Percentiles rank a stretch among this genome's conserved stretches.
phyloP scores from a whole-genome alignment of 2,113 vertebrate genomes.

The Anoplopoma fimbria region DNA sequence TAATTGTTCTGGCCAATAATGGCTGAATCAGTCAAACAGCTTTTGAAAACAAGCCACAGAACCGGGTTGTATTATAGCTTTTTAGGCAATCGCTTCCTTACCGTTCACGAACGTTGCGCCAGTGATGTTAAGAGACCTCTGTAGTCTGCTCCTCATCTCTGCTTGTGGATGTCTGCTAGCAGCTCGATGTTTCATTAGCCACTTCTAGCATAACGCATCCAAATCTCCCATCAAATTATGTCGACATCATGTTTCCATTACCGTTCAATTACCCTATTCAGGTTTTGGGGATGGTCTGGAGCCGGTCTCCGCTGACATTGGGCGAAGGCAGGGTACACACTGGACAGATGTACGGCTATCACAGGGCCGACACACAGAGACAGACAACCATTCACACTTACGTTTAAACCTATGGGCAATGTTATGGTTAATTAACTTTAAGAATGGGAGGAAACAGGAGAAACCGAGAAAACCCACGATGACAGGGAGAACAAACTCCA shows the following conservation, averaged over 20 bases:
- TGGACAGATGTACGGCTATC: too few relatives aligned
- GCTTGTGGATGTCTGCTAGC: background rate
- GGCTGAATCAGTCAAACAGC: background rate
- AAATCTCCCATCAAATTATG: background rate
- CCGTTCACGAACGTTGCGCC: background rate
- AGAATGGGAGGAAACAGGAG: background rate
- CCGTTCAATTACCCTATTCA: background rate
- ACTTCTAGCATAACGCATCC: background rate
- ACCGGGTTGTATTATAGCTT: background rate
- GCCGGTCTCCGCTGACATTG: too few relatives aligned
- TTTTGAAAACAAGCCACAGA: constrained; percentile 3
- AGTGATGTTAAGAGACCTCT: background rate
- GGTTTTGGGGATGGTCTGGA: background rate
- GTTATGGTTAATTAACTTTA: background rate
- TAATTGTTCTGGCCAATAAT: constrained; percentile 1
- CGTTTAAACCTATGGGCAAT: background rate
- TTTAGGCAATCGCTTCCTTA: background rate
- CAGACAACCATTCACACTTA: background rate
- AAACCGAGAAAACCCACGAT: background rate
- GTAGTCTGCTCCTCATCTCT: background rate
- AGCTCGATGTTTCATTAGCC: background rate
- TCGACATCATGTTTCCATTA: background rate
- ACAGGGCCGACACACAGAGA: background rate
- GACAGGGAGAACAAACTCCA: background rate
- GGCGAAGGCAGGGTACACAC: too few relatives aligned